phyloP scores from a whole-genome alignment of 2,113 vertebrate species.

The Zosterops japonicus region DNA sequence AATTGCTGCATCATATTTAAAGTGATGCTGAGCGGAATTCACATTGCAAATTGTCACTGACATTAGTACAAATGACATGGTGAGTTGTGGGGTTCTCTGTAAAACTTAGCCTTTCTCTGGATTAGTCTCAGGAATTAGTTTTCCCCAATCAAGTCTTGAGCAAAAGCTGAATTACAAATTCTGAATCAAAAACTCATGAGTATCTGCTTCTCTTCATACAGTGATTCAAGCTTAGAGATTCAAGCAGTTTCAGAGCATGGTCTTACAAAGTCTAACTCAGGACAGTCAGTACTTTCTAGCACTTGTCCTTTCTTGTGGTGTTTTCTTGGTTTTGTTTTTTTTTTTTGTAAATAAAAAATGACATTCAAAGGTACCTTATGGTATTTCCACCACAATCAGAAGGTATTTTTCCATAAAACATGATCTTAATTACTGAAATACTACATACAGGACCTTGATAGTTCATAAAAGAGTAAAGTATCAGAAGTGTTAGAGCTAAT shows the following conservation, averaged over 20 bases:
- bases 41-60: neutral
- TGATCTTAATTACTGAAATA: neutral
- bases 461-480: neutral
- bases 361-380: neutral
- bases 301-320: neutral
- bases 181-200: neutral
- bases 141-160: neutral
- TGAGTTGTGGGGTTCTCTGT: neutral
- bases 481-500: neutral
- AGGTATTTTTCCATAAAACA: neutral
- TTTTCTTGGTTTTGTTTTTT: neutral
- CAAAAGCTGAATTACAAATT: neutral
- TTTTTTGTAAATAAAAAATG: neutral
- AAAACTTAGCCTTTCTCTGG: neutral
- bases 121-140: neutral
- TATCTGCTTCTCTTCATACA: neutral
- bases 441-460: neutral
- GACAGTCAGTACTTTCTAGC: neutral
- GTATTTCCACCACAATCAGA: neutral
- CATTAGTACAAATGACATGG: neutral
- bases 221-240: neutral
- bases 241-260: neutral
- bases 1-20: neutral
- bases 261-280: neutral
- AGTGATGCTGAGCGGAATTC: neutral